Evolutionary conservation across 2,113 vertebrate species (phyloP).

Genomic region (Anser brachyrhynchus): DNA sequence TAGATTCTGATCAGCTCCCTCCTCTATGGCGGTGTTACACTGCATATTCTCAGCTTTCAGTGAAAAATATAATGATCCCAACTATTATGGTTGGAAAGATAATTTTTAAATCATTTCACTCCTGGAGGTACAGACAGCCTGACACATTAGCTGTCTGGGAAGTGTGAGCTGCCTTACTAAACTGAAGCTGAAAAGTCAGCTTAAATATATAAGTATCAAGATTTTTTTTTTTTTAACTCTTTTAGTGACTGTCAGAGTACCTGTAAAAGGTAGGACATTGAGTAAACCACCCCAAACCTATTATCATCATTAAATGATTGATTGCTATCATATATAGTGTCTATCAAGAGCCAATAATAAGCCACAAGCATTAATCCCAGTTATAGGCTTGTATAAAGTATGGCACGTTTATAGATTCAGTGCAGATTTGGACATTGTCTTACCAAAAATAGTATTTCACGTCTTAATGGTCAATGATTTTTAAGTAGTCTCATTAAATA

Average conservation of each 20-base stretch:
- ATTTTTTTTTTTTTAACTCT: background rate
- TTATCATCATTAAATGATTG: background rate
- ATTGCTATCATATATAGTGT: background rate
- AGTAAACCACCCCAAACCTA: background rate
- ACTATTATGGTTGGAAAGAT: background rate
- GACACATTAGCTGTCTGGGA: background rate
- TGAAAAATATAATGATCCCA: background rate
- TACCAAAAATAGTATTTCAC: background rate
- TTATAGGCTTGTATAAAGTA: background rate
- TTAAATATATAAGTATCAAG: background rate
- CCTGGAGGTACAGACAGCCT: background rate
- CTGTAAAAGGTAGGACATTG: background rate
- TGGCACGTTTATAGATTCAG: background rate
- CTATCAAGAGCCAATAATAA: slow-evolving; percentile 3
- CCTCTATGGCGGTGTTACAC: background rate
- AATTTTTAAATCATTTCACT: background rate
- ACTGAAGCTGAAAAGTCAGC: background rate
- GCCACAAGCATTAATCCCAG: background rate
- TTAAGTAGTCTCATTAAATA: background rate
- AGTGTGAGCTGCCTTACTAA: background rate
- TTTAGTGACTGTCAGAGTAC: background rate
- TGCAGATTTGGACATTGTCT: background rate
- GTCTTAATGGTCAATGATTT: background rate
- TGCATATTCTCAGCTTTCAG: background rate
- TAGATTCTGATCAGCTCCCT: background rate